Conservation (phyloP, 2,888 invertebrate genomes). For the Cephonodes hylas region DNA sequence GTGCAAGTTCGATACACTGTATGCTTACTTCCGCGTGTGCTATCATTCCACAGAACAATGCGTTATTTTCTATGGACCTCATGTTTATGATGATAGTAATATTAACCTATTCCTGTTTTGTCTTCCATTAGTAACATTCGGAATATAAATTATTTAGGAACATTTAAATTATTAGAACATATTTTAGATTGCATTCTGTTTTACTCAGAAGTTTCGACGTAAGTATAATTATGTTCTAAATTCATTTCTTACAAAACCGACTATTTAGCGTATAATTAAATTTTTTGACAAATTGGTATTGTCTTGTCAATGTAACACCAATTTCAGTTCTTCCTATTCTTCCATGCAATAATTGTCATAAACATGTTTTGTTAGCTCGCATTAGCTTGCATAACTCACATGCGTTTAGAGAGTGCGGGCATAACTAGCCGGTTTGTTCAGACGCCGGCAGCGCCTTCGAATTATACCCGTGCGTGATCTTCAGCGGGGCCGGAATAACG, state of each 20-base stretch:
- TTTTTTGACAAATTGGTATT: background rate
- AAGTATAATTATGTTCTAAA: too few species aligned
- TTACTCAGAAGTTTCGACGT: too few species aligned
- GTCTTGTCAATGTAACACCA: background rate
- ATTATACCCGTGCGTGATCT: slow-evolving; percentile 40
- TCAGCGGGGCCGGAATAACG: slow-evolving; percentile 37
- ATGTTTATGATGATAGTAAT: background rate
- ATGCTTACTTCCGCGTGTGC: slow-evolving; percentile 29
- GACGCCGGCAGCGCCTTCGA: slow-evolving; percentile 31
- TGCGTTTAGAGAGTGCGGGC: slow-evolving; percentile 1
- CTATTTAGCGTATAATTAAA: too few species aligned
- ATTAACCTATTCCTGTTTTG: too few species aligned
- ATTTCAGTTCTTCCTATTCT: background rate
- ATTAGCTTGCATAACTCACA: background rate
- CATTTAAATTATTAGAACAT: too few species aligned
- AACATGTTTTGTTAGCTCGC: background rate
- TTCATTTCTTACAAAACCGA: too few species aligned
- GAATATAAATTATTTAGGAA: too few species aligned
- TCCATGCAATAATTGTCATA: background rate
- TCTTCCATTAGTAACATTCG: too few species aligned
- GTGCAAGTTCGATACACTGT: slow-evolving; percentile 47
- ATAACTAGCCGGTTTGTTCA: slow-evolving; percentile 15
- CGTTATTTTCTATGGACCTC: background rate
- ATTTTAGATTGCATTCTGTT: too few species aligned
- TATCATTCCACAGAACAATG: background rate